A percentile compares a stretch with the other conserved stretches of the same genome.
Evolutionary conservation across 1,140 invertebrate species (phyloP).

Genomic region (Drosophila obscura): DNA sequence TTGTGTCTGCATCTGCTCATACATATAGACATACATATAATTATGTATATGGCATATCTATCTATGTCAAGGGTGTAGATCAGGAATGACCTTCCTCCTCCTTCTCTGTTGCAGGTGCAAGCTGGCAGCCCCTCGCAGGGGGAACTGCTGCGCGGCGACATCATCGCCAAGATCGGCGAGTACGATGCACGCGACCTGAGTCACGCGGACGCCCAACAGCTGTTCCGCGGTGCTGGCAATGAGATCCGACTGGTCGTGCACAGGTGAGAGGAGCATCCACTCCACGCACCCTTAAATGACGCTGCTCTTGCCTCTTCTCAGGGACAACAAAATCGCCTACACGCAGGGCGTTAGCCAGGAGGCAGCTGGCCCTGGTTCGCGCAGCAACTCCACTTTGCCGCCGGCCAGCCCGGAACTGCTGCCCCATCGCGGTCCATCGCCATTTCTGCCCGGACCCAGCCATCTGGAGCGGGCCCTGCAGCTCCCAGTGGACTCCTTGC

Average conservation of each 20-base stretch:
- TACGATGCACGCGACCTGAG: conserved; percentile 93
- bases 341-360: conserved; percentile 74
- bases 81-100: conserved; percentile 35
- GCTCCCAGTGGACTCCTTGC: conserved; percentile 78
- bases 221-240: conserved; percentile 92
- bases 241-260: conserved; percentile 88
- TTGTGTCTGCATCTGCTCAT: conserved; percentile 38
- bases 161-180: conserved; percentile 94
- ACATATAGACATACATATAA: neutral
- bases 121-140: conserved; percentile 90
- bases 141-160: conserved; percentile 93
- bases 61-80: conserved; percentile 41
- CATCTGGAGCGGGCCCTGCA: conserved; percentile 77
- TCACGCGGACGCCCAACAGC: conserved; percentile 95
- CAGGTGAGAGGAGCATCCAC: conserved; percentile 84
- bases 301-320: conserved; percentile 9
- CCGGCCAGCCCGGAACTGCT: conserved; percentile 59
- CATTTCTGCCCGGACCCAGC: conserved; percentile 79
- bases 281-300: neutral
- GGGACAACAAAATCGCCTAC: conserved; percentile 82
- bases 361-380: conserved; percentile 32
- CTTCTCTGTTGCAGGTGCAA: conserved; percentile 85
- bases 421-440: conserved; percentile 78
- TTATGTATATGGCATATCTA: conserved; percentile 3
- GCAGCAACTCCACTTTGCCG: conserved; percentile 66